These are phyloP conservation scores for Chrysocyon brachyurus DNA, from an alignment of 2,797 vertebrate species.

Conservation along the genomic window DNA sequence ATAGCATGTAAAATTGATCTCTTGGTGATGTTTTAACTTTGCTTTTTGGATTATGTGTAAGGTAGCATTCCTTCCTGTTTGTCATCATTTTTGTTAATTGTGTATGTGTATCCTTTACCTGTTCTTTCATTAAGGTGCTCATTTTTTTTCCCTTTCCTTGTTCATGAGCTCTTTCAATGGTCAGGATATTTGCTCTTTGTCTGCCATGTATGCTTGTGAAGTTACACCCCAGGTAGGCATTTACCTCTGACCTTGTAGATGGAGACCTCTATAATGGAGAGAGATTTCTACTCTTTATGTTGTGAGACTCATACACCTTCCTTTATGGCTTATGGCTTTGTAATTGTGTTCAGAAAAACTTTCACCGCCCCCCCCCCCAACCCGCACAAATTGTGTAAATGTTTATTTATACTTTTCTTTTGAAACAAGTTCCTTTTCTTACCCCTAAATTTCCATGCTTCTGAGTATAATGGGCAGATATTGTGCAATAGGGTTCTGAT, in stretches of 20 bases:
- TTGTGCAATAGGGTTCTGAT: background rate
- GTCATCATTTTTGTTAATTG: background rate
- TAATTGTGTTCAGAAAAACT: background rate
- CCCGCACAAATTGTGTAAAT: background rate
- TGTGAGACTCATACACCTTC: background rate
- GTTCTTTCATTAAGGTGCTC: background rate
- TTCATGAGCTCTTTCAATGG: background rate
- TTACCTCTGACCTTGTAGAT: background rate
- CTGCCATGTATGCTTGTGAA: background rate
- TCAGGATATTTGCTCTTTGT: background rate
- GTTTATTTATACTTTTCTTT: background rate
- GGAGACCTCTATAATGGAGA: background rate
- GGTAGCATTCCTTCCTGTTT: background rate
- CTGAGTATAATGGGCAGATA: background rate
- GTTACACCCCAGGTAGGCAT: background rate
- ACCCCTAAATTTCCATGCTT: background rate
- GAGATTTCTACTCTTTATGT: background rate
- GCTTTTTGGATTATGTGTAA: background rate
- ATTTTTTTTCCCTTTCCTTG: background rate
- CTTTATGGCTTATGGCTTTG: background rate
- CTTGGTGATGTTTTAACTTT: background rate
- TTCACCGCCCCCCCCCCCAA: background rate
- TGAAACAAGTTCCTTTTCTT: background rate
- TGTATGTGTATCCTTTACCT: background rate
- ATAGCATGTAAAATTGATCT: background rate